Evolutionary conservation across 92 coral and sea anemone species (phyloP).

Genomic region (Paramuricea clavata): DNA sequence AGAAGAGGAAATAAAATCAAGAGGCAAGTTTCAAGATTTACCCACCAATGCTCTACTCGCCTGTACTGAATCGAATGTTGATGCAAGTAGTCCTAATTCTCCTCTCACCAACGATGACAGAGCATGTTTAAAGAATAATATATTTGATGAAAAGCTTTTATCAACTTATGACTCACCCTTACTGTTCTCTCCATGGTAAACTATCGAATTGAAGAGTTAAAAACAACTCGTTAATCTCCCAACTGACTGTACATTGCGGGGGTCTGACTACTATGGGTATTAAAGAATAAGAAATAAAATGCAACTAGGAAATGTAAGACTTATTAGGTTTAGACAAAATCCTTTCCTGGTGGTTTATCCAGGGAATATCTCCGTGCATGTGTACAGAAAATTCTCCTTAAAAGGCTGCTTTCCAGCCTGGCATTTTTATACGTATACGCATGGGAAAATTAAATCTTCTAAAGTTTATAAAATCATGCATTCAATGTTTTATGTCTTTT

Average conservation of each 20-base stretch:
- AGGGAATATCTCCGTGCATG: no score
- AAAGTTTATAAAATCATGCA: no score
- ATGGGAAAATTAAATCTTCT: no score
- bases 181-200: conserved; percentile 6
- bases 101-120: not conserved
- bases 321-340: no score
- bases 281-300: no score
- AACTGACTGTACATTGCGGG: not conserved
- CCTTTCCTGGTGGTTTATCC: no score
- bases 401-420: no score
- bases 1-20: conserved; percentile 2
- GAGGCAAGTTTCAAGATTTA: conserved; percentile 40
- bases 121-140: not conserved
- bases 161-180: conserved; percentile 15
- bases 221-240: not conserved
- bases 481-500: no score
- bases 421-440: no score
- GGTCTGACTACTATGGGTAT: no score
- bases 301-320: no score
- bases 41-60: conserved; percentile 22
- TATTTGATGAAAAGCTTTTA: not conserved
- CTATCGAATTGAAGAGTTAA: not conserved
- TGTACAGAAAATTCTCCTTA: no score
- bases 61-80: conserved; percentile 6
- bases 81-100: not conserved